Percentiles rank a stretch among this genome's conserved stretches.
Evolutionary conservation across 2,888 invertebrate genomes (phyloP).

Genomic region (Desoria tigrina): DNA sequence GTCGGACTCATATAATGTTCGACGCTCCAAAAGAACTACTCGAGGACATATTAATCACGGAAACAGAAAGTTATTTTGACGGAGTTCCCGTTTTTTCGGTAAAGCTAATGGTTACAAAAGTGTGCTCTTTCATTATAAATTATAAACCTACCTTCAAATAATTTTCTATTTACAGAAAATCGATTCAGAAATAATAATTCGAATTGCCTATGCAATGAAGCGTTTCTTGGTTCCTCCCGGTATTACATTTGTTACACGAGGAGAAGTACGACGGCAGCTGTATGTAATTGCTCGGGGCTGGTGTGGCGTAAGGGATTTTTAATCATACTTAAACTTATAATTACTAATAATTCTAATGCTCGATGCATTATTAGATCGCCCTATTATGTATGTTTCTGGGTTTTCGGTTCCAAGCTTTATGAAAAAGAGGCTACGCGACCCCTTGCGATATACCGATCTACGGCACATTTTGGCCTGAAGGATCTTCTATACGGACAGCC

Average conservation of each 20-base stretch:
- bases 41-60: conserved; percentile 32
- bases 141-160: too few species aligned
- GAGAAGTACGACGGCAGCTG: conserved; percentile 49
- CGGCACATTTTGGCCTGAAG: conserved; percentile 45
- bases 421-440: neutral
- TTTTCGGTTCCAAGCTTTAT: too few species aligned
- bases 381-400: too few species aligned
- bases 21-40: conserved; percentile 31
- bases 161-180: too few species aligned
- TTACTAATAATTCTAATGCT: too few species aligned
- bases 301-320: conserved; percentile 31
- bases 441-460: conserved; percentile 35
- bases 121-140: too few species aligned
- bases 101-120: too few species aligned
- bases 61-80: conserved; percentile 36
- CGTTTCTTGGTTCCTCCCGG: conserved; percentile 47
- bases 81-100: conserved; percentile 39
- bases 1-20: conserved; percentile 32
- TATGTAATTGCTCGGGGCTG: conserved; percentile 47
- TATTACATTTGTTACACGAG: conserved; percentile 41
- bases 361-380: too few species aligned
- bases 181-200: conserved; percentile 41
- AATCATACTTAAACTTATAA: neutral
- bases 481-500: conserved; percentile 49
- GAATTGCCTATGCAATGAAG: conserved; percentile 32